Evolutionary conservation across 1,140 invertebrate genomes (phyloP).

Genomic region (Augochlora pura): DNA sequence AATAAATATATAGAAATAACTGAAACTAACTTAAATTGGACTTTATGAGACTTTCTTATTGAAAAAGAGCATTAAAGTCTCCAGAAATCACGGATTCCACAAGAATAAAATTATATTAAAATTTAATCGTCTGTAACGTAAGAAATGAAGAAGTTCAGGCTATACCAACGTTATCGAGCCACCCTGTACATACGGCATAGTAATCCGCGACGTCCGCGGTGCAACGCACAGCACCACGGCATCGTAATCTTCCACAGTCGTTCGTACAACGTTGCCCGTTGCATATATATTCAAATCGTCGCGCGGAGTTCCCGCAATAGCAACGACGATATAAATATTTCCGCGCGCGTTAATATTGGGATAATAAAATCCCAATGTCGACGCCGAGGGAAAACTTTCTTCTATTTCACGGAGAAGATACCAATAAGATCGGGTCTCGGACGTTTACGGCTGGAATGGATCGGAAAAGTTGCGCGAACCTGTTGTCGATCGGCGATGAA

Average conservation of each 20-base stretch:
- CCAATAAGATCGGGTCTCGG: neutral
- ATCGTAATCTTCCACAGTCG: constrained; percentile 24
- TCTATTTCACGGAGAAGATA: neutral
- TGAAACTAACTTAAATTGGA: no score
- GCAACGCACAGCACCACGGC: constrained; percentile 32
- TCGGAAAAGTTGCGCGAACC: neutral
- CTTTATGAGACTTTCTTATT: no score
- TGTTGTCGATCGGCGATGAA: neutral
- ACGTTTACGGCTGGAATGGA: neutral
- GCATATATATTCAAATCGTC: constrained; percentile 1
- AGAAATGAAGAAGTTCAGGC: no score
- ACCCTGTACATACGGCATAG: constrained; percentile 35
- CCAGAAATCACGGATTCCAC: no score
- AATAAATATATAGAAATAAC: no score
- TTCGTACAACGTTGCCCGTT: constrained; percentile 30
- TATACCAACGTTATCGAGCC: no score
- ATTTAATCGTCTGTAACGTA: no score
- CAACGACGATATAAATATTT: constrained; percentile 6
- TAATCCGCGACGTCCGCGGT: constrained; percentile 40
- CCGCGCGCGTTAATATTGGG: neutral
- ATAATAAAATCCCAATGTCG: neutral
- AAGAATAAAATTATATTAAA: no score
- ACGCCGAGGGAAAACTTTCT: neutral
- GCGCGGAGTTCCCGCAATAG: neutral
- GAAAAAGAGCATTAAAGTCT: no score